Conservation (phyloP, 2,888 invertebrate species). For the Euplagia quadripunctaria region DNA sequence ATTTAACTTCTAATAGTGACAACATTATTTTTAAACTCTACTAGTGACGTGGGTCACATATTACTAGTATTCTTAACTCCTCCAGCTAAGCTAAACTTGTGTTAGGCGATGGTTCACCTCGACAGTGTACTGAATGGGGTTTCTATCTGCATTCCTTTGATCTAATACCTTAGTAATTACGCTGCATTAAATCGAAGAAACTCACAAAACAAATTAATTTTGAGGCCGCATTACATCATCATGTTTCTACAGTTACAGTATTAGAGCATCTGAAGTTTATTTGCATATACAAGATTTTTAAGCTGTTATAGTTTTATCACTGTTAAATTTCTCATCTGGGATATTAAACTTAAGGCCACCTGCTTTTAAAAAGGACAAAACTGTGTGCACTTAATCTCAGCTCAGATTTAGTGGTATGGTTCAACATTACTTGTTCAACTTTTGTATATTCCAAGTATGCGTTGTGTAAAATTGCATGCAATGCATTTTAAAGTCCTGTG, state of each 20-base stretch:
- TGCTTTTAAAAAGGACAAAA: neutral
- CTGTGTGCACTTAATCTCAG: neutral
- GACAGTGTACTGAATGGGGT: too few species aligned
- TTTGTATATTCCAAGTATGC: neutral
- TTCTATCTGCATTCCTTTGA: too few species aligned
- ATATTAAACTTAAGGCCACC: neutral
- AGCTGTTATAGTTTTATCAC: neutral
- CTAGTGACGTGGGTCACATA: too few species aligned
- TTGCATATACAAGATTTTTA: neutral
- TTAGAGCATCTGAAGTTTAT: too few species aligned
- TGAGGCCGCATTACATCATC: too few species aligned
- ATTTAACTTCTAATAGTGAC: too few species aligned
- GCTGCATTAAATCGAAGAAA: too few species aligned
- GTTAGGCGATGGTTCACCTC: neutral
- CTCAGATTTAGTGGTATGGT: neutral
- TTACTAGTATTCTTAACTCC: neutral
- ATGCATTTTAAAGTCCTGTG: constrained; percentile 28
- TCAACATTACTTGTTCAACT: neutral
- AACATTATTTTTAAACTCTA: too few species aligned
- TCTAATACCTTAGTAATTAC: too few species aligned
- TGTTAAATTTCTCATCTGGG: neutral
- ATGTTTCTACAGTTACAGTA: too few species aligned
- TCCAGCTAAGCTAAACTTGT: neutral
- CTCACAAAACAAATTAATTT: too few species aligned
- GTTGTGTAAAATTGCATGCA: constrained; percentile 11